phyloP scores from a whole-genome alignment of 2,797 vertebrate species.

The Remorina albescens region DNA sequence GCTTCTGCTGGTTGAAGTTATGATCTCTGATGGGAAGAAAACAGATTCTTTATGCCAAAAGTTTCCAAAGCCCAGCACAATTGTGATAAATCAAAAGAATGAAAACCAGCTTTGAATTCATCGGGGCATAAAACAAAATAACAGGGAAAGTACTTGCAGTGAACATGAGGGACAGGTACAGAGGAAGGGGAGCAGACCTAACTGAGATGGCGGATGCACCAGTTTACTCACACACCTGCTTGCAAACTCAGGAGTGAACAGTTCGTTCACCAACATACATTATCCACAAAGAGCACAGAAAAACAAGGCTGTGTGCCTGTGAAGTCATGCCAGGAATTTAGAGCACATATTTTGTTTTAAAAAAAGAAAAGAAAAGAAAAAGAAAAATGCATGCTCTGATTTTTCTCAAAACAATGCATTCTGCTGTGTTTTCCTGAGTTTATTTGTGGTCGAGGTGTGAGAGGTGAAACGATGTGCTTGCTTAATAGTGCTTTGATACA shows the following conservation, averaged over 20 bases:
- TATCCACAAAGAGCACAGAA: conserved; percentile 63
- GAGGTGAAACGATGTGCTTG: conserved; percentile 30
- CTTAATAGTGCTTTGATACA: background rate
- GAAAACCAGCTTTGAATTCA: background rate
- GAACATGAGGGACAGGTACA: conserved; percentile 17
- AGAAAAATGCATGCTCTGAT: conserved; percentile 15
- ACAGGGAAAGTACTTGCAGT: background rate
- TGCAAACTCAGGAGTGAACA: conserved; percentile 46
- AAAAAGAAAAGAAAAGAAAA: background rate
- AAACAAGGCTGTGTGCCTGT: conserved; percentile 58
- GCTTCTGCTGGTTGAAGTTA: conserved; percentile 3
- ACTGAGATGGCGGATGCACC: conserved; percentile 40
- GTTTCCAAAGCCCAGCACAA: background rate
- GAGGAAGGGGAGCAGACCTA: conserved; percentile 29
- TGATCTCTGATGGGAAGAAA: conserved; percentile 1
- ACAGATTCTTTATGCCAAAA: background rate
- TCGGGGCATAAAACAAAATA: background rate
- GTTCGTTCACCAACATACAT: conserved; percentile 55
- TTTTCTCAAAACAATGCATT: conserved; percentile 50
- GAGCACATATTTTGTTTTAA: conserved; percentile 48
- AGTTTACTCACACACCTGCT: conserved; percentile 41
- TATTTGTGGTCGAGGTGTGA: conserved; percentile 27
- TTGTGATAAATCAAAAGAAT: background rate
- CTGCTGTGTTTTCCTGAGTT: conserved; percentile 37
- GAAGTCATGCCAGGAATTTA: conserved; percentile 69